Evolutionary conservation across 92 coral and sea anemone genomes (phyloP), one percentile per base, ranked within the genome.

Genomic region (Palythoa grandis): DNA sequence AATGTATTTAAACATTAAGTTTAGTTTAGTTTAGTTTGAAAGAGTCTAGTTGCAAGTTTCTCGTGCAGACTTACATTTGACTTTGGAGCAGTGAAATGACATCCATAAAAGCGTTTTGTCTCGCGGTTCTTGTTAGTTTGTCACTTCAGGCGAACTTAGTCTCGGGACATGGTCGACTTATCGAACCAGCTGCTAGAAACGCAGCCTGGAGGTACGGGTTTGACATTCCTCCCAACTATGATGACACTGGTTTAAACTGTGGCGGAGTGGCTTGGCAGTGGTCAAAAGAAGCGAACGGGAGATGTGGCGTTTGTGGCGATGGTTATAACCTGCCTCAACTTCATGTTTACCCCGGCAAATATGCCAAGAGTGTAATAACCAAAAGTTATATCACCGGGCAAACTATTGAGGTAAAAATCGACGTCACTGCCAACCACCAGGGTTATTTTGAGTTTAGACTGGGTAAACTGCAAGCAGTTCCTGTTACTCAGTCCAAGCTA

Each of bases 181-280:
- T 67, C 52, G 91, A 63, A 23, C 69, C 69, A 23, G 69, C 69
- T 2, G 6, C 69, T 63, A 63, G 69, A 63, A 63, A 63, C 69
- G 35, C 69, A n/a, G 69, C 69, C 1, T 63, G 69, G 69, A 63
- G 69, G 11, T 63, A 63, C 22, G 92, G 91, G 8, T 92, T 89
- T 79, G 61, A 47, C 2, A 87, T 90, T 5, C 88, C 93, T 2
- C 77, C 78, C 6, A 80, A 88, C 17, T 83, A 89, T 90, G 91
- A 94, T 3, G 90, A 87, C 57, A 93, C 92, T 75, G 92, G 90
- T 82, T 86, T 83, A 60, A 92, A 90, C 88, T 94, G 97, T 69
- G 97, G 97, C 77, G 69, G 69, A n/a, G 0, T n/a, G 11, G 25
- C 11, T 17, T 22, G 20, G 23, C 69, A 63, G 25, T 63, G 69